Base-by-base conservation (phyloP, 2,797 vertebrate genomes). In the Sphaeramia orbicularis region DNA sequence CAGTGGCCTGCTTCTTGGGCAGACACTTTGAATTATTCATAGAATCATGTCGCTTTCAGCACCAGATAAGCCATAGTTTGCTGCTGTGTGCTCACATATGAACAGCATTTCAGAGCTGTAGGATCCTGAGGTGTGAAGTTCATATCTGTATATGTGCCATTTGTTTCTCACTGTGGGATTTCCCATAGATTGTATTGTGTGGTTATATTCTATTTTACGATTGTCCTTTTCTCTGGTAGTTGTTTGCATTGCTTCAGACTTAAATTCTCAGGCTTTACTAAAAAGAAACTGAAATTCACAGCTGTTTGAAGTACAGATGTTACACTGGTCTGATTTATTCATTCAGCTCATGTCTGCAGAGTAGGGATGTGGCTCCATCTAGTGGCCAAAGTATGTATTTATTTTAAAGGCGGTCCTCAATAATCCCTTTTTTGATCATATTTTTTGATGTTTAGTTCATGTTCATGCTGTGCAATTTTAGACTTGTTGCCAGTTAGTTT, bases 1-100 rank as follows among this genome's bases (percentile, higher is more conserved):
- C 78, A 67, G 48, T 79, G 81, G 65, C 75, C 71, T 83, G 76
- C 64, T 76, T 88, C 74, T 80, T 77, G 43, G 65, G 74, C 73
- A 74, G 73, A 73, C 61, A 54, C 70, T 77, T 77, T 92, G 72
- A 89, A 90, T 92, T 78, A 92, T 91, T 89, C 79, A 91, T 88
- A 71, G 78, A 73, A 59, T 81, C 41, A 52, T 71, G 59, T 82
- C 59, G 49, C 69, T 81, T 42, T 74, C 44, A 86, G 80, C 85
- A 49, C 58, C 53, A 60, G 76, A 80, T 85, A 57, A 49, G 74
- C 69, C 53, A 53, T 14, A 37, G 40, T 81, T 75, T 78, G 45
- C 74, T 66, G 44, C 49, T n/a, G n/a, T 71, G 69, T 37, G 45
- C 49, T 42, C 35, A 48, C 49, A 72, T 40, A 30, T 50, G 44